Conservation (phyloP, 2,888 invertebrate species). For the Chironomus tentans region DNA sequence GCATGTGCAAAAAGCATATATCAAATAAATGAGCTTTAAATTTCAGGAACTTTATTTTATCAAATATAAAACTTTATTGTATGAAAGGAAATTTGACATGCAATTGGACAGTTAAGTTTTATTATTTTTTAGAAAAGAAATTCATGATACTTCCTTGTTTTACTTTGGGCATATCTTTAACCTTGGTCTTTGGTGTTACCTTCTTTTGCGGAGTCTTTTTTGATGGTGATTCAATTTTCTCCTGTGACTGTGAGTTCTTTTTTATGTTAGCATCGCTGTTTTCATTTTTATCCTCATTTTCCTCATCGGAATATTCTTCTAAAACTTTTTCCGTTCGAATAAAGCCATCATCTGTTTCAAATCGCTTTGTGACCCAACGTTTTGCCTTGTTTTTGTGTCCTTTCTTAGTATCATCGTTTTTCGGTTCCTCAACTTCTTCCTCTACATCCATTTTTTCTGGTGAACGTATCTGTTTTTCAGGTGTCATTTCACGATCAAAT, state of each 20-base stretch:
- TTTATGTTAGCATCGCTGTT: background rate
- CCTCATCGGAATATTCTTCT: slow-evolving; percentile 21
- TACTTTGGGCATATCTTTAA: background rate
- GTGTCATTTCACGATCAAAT: slow-evolving; percentile 26
- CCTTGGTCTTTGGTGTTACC: background rate
- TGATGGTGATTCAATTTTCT: background rate
- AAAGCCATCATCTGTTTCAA: slow-evolving; percentile 27
- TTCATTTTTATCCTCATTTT: background rate
- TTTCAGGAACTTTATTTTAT: too few species aligned
- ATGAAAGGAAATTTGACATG: background rate
- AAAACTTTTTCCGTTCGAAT: background rate
- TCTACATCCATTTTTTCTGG: background rate
- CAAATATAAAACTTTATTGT: background rate
- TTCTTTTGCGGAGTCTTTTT: background rate
- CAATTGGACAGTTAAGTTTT: background rate
- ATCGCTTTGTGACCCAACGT: slow-evolving; percentile 24
- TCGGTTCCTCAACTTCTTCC: background rate
- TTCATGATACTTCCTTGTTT: slow-evolving; percentile 18
- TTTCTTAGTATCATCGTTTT: background rate
- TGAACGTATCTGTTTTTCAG: background rate
- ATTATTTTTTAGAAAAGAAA: slow-evolving; percentile 14
- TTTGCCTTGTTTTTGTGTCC: slow-evolving; percentile 15
- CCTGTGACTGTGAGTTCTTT: slow-evolving; percentile 1
- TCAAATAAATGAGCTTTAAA: too few species aligned
- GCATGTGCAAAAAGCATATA: too few species aligned